Conservation (phyloP, 2,113 vertebrate species). For the Bambusicola thoracicus region DNA sequence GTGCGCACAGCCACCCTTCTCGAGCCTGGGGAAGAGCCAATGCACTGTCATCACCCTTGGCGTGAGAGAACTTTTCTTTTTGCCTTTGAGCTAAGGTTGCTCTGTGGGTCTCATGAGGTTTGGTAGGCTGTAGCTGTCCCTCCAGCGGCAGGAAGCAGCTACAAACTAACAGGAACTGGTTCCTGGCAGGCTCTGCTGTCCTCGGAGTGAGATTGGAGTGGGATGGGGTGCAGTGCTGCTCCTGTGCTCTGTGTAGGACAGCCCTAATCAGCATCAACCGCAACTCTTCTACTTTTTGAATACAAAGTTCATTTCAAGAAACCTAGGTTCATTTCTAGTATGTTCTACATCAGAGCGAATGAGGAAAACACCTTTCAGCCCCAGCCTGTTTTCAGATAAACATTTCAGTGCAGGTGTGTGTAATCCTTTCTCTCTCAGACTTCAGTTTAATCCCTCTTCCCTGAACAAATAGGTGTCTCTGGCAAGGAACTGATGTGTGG, state of each 20-base stretch:
- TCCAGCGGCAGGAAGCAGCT: conserved; percentile 24
- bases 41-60: neutral
- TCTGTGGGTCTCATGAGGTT: neutral
- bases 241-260: neutral
- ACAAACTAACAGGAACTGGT: rapidly evolving
- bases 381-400: conserved; percentile 67
- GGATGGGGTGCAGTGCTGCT: neutral
- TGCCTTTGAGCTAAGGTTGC: neutral
- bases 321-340: conserved; percentile 34
- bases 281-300: neutral
- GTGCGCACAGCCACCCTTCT: neutral
- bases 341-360: neutral
- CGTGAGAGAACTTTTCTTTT: neutral
- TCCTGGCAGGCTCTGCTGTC: neutral
- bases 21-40: neutral
- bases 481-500: conserved; percentile 63
- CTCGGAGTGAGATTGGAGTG: neutral
- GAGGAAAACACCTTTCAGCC: conserved; percentile 47
- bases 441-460: conserved; percentile 74
- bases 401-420: conserved; percentile 24
- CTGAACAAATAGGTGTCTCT: conserved; percentile 69
- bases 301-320: conserved; percentile 34
- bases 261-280: conserved; percentile 25
- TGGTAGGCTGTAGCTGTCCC: conserved; percentile 5
- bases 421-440: conserved; percentile 72